These are phyloP conservation scores for Calosoma granatense DNA, from an alignment of 1,140 invertebrate genomes.

Conservation along the genomic window DNA sequence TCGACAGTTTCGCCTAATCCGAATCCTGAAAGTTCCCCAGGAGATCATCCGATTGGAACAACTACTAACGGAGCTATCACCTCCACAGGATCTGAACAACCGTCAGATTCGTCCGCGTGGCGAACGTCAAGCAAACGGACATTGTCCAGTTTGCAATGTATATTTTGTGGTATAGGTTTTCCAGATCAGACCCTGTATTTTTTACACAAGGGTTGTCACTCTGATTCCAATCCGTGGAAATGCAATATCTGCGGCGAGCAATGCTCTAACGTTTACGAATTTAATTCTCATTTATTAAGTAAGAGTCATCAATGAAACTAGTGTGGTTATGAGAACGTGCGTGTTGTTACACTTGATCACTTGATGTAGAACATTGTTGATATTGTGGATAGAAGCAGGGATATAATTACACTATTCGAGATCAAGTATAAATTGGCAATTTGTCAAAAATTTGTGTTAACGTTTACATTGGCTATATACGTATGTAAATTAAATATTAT, in stretches of 20 bases:
- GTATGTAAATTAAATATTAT: no score
- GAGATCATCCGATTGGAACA: conserved; percentile 27
- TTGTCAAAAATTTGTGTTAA: no score
- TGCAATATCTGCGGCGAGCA: conserved; percentile 95
- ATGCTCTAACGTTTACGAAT: conserved; percentile 89
- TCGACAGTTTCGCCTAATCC: conserved; percentile 24
- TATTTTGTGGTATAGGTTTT: conserved; percentile 88
- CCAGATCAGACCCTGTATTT: conserved; percentile 93
- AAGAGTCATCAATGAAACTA: conserved; percentile 65
- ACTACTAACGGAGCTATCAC: conserved; percentile 53
- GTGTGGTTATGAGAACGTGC: no score
- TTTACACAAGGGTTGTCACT: conserved; percentile 94
- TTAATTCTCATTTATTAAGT: conserved; percentile 90
- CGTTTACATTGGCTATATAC: no score
- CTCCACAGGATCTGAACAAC: conserved; percentile 45
- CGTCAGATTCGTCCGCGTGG: conserved; percentile 32
- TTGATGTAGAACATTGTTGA: no score
- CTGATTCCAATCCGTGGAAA: conserved; percentile 93
- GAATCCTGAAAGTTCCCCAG: conserved; percentile 29
- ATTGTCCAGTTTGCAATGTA: conserved; percentile 42
- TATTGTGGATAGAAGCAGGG: no score
- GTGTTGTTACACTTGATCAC: no score
- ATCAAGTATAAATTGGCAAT: no score
- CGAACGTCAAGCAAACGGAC: conserved; percentile 27
- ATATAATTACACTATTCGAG: no score